A percentile compares a stretch with the other conserved stretches of the same genome.
phyloP scores from a whole-genome alignment of 2,888 invertebrate species.

The Heliconius sara region DNA sequence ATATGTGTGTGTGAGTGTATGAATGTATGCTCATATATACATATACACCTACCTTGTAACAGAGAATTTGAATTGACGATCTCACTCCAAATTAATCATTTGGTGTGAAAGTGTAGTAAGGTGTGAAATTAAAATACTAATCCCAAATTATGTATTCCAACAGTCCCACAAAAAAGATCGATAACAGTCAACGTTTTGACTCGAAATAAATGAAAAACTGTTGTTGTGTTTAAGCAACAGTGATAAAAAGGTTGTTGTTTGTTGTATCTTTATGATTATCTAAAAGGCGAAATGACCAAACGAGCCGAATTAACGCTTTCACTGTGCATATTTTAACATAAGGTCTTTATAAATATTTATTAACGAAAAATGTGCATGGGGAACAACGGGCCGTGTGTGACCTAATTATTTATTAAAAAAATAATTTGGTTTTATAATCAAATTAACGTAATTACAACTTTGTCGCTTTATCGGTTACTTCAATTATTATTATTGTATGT shows the following conservation, averaged over 20 bases:
- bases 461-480: neutral
- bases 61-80: neutral
- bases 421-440: neutral
- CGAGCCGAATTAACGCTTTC: slow-evolving; percentile 69
- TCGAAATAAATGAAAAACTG: slow-evolving; percentile 31
- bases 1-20: no score
- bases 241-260: slow-evolving; percentile 38
- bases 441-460: neutral
- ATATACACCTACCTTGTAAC: neutral
- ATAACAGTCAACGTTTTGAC: slow-evolving; percentile 31
- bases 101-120: neutral
- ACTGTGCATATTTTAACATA: slow-evolving; percentile 75
- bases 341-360: slow-evolving; percentile 62
- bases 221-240: slow-evolving; percentile 39
- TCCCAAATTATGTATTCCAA: neutral
- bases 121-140: neutral
- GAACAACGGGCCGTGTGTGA: slow-evolving; percentile 41
- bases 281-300: slow-evolving; percentile 46
- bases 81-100: neutral
- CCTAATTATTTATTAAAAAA: slow-evolving; percentile 14
- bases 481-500: neutral
- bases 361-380: slow-evolving; percentile 52
- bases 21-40: no score
- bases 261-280: slow-evolving; percentile 42
- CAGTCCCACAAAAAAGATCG: neutral